These are phyloP conservation scores for Herpetotheres cachinnans DNA, from an alignment of 2,113 vertebrate species.

Conservation along the genomic window DNA sequence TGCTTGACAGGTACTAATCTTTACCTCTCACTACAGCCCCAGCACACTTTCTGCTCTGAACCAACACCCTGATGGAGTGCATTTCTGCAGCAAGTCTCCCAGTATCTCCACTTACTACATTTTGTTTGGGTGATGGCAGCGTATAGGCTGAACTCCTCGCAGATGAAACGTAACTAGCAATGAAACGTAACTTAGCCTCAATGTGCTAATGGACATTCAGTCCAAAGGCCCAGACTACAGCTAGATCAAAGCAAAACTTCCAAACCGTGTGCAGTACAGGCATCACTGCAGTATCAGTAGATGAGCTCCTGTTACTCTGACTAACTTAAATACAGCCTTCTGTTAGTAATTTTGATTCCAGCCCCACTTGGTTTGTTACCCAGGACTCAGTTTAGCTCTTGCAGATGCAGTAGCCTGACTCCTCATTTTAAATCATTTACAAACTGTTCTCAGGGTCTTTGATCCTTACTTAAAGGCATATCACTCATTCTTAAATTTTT, in stretches of 20 bases:
- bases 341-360: background rate
- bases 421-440: background rate
- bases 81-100: background rate
- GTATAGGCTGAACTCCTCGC: background rate
- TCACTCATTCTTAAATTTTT: background rate
- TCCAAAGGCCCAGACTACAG: background rate
- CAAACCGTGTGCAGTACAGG: background rate
- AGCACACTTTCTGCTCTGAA: background rate
- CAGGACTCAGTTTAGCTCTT: background rate
- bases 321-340: background rate
- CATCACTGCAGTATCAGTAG: background rate
- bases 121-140: background rate
- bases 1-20: background rate
- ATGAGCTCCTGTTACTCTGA: background rate
- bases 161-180: background rate
- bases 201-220: background rate
- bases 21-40: background rate
- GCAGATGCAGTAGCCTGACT: background rate
- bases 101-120: accelerated
- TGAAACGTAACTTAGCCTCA: too few relatives aligned
- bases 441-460: background rate
- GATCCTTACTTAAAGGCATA: background rate
- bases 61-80: background rate
- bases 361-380: background rate
- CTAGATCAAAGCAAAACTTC: background rate